phyloP scores from a whole-genome alignment of 2,113 vertebrate genomes.

The Sceloporus undulatus region DNA sequence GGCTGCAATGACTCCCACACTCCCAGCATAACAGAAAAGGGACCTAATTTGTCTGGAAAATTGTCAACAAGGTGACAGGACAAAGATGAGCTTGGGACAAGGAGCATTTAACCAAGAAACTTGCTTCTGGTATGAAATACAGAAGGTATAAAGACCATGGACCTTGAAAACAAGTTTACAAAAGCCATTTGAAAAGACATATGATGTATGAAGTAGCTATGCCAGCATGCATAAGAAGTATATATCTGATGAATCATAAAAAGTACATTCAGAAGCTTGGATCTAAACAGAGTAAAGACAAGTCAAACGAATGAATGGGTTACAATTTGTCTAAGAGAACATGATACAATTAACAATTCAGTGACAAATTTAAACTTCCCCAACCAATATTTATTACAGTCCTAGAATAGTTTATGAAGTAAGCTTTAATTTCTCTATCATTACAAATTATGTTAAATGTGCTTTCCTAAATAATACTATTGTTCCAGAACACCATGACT shows the following conservation, averaged over 20 bases:
- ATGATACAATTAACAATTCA: not conserved
- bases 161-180: not conserved
- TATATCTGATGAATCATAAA: not conserved
- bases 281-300: not conserved
- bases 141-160: not conserved
- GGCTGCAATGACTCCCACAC: no score
- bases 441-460: not conserved
- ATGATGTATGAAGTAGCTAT: not conserved
- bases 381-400: not conserved
- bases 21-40: not conserved
- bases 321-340: not conserved
- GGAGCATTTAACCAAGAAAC: not conserved
- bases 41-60: not conserved
- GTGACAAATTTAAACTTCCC: not conserved
- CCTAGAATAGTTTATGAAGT: not conserved
- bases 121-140: not conserved
- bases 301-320: not conserved
- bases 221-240: not conserved
- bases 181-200: not conserved
- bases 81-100: not conserved
- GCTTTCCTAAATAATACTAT: not conserved
- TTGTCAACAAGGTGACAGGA: not conserved
- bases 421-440: not conserved
- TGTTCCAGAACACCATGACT: not conserved
- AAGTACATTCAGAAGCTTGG: not conserved